These are phyloP conservation scores for Macrochelys suwanniensis DNA, from an alignment of 2,797 vertebrate species.

Conservation along the genomic window DNA sequence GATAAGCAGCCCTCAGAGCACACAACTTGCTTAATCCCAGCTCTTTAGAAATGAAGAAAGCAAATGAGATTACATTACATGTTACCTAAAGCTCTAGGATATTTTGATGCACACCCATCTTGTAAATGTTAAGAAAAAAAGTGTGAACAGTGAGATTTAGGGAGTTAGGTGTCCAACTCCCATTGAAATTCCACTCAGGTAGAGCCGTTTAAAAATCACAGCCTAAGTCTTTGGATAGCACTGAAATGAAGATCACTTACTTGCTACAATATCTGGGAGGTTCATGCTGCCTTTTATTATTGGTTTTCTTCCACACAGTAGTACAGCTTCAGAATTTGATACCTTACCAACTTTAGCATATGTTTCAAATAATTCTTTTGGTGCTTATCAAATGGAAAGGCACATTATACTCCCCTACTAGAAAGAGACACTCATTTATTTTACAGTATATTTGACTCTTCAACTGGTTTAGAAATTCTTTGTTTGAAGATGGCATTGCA, in stretches of 20 bases:
- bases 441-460: conserved; percentile 32
- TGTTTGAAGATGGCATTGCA: conserved; percentile 21
- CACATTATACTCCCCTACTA: neutral
- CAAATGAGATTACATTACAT: neutral
- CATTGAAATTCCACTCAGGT: neutral
- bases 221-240: neutral
- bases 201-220: neutral
- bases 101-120: neutral
- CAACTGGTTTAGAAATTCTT: conserved; percentile 55
- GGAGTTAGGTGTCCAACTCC: neutral
- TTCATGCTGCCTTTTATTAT: neutral
- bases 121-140: neutral
- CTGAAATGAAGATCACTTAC: neutral
- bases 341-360: neutral
- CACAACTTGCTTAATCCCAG: neutral
- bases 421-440: conserved; percentile 57
- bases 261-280: neutral
- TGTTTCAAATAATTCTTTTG: conserved; percentile 47
- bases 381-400: conserved; percentile 37
- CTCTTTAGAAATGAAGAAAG: neutral
- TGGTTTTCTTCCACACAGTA: neutral
- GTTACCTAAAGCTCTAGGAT: neutral
- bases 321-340: conserved; percentile 21
- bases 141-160: neutral
- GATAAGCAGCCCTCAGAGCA: neutral